phyloP scores from a whole-genome alignment of 2,888 invertebrate species.

The Callosobruchus maculatus region DNA sequence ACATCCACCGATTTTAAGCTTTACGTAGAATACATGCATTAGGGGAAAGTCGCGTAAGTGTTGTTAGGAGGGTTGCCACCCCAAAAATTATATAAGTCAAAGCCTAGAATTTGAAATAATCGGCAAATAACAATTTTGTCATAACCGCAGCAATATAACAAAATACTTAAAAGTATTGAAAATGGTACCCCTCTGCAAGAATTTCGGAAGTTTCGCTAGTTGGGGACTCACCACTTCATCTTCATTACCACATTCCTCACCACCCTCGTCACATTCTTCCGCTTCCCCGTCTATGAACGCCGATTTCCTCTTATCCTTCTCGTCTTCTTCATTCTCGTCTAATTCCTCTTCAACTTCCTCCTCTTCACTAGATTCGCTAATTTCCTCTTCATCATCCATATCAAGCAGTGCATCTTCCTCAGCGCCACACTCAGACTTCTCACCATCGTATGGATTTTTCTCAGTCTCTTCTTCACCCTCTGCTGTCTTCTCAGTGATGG shows the following conservation, averaged over 20 bases:
- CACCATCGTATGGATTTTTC: conserved; percentile 13
- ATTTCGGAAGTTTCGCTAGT: too few relatives aligned
- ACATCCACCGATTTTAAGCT: too few relatives aligned
- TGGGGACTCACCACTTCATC: neutral
- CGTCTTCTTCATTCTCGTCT: conserved; percentile 21
- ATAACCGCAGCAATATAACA: too few relatives aligned
- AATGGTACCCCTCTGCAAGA: too few relatives aligned
- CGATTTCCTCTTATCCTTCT: conserved; percentile 32
- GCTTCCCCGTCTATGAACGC: conserved; percentile 43
- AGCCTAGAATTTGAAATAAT: too few relatives aligned
- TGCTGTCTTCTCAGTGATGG: conserved; percentile 13
- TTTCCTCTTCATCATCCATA: conserved; percentile 49
- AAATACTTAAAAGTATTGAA: too few relatives aligned
- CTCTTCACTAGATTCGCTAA: conserved; percentile 50
- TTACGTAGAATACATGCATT: too few relatives aligned
- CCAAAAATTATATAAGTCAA: too few relatives aligned
- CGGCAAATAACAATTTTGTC: too few relatives aligned
- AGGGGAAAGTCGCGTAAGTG: too few relatives aligned
- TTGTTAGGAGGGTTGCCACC: too few relatives aligned
- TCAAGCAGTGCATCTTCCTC: conserved; percentile 51
- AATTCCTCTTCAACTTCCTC: conserved; percentile 53
- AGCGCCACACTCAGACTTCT: conserved; percentile 23
- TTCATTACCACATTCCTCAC: conserved; percentile 27
- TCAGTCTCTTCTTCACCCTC: conserved; percentile 16
- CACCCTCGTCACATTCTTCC: conserved; percentile 32